These are phyloP conservation scores for Elephas maximus DNA, from an alignment of 2,113 vertebrate species.

Conservation along the genomic window DNA sequence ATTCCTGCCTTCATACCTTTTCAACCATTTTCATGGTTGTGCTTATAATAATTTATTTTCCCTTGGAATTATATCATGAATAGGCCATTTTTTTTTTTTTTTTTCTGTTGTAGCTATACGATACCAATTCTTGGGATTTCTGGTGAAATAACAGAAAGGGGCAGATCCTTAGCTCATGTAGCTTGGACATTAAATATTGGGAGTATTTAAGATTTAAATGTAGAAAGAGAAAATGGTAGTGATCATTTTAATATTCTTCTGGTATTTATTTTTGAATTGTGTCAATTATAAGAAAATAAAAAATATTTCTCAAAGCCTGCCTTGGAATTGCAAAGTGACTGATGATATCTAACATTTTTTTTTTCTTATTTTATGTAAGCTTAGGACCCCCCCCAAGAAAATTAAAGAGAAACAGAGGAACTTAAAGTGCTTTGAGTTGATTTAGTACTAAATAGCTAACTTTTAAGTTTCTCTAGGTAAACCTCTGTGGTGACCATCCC, in stretches of 20 bases:
- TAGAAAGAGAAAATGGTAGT: background rate
- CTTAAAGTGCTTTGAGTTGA: background rate
- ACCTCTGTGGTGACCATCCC: background rate
- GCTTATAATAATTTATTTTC: constrained; percentile 33
- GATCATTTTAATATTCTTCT: background rate
- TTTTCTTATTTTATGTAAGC: background rate
- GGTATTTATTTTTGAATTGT: background rate
- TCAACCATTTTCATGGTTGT: background rate
- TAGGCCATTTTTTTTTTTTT: background rate
- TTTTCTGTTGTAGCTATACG: background rate
- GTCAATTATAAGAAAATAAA: background rate
- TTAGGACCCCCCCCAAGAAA: background rate
- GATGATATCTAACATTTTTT: background rate
- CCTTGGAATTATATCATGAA: background rate
- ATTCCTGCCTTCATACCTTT: constrained; percentile 6
- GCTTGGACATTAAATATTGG: background rate
- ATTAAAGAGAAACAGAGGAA: background rate
- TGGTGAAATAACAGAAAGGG: background rate
- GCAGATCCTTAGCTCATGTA: background rate
- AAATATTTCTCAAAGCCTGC: background rate
- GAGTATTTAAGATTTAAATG: background rate
- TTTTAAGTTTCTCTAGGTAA: background rate
- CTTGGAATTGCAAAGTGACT: background rate
- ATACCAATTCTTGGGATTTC: constrained; percentile 11
- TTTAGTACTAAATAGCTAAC: background rate